Conservation (phyloP, 2,113 vertebrate species). For the Macquaria australasica region DNA sequence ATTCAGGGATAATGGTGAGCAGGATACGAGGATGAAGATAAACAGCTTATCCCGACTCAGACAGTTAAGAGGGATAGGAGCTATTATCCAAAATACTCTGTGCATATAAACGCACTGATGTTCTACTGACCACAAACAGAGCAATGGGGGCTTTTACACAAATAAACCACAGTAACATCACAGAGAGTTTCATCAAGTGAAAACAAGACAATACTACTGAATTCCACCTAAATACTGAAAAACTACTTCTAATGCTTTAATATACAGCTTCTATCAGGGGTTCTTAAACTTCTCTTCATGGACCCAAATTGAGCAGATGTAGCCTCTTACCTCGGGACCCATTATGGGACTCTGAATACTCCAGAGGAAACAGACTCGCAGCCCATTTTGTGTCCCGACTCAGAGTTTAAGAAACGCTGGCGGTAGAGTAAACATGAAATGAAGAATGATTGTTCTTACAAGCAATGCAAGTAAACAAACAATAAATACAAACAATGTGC, state of each 20-base stretch:
- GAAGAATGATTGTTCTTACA: constrained; percentile 92
- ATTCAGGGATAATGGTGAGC: constrained; percentile 53
- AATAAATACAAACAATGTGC: constrained; percentile 99
- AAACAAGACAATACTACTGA: constrained; percentile 90
- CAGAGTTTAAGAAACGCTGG: constrained; percentile 76
- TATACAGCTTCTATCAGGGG: constrained; percentile 76
- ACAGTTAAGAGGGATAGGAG: constrained; percentile 60
- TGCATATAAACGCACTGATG: constrained; percentile 56
- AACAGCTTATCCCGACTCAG: constrained; percentile 64
- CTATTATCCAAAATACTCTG: constrained; percentile 60
- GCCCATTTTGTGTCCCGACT: constrained; percentile 36
- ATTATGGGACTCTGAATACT: constrained; percentile 21
- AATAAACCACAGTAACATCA: constrained; percentile 89
- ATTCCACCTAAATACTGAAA: constrained; percentile 89
- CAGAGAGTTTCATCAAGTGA: constrained; percentile 84
- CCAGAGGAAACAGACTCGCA: constrained; percentile 2
- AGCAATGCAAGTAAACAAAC: constrained; percentile 98
- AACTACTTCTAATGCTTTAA: constrained; percentile 91
- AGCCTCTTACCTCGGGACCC: constrained; percentile 29
- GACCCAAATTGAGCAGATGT: constrained; percentile 48
- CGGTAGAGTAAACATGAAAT: constrained; percentile 87
- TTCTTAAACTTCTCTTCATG: constrained; percentile 71
- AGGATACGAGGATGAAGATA: constrained; percentile 59
- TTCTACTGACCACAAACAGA: constrained; percentile 68
- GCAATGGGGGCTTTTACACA: constrained; percentile 66